Base-by-base conservation (phyloP, 1,140 invertebrate genomes). In the Spodoptera frugiperda region DNA sequence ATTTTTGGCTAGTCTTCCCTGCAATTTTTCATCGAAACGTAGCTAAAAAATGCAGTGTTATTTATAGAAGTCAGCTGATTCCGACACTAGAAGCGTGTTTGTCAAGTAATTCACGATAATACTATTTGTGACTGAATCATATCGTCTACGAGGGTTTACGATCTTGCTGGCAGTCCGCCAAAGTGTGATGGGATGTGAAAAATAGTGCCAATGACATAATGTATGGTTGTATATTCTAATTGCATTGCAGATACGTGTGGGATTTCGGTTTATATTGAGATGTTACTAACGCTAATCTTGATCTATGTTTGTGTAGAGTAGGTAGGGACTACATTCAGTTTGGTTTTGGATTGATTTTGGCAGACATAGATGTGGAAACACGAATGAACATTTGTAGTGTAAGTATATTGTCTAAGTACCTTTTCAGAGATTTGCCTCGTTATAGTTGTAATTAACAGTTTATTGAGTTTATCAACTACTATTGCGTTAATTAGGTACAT, bases 121-220 rank as follows among this genome's bases (percentile, higher is more conserved):
- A 54, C 53, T 33, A 9, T 33, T 19, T n/a, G 17, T 1, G n/a
- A 19, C 49, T 17, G 30, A 33, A 70, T 12, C 25, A 54, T 39
- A 70, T 19, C 59, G 51, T 70, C n/a, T 70, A 70, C 67, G n/a
- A 54, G 49, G 33, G n/a, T 63, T 63, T 63, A 63, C 59, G 59
- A 63, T 63, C 59, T 17, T 0, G 59, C 17, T 70, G 67, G 67
- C 51, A 33, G 5, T 10, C 10, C 39, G 67, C 67, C 67, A 70
- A 70, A 55, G 15, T 54, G 49, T 70, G 49, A 54, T 17, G 15
- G 49, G 67, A 54, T 63, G 59, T 63, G 59, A 44, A 39, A 70
- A 53, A 53, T 54, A 54, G 49, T 70, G 51, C 25, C 67, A 54
- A 70, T 39, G 30, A 54, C 30, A 70, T 70, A 39, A 70, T 39